phyloP scores from a whole-genome alignment of 23 tunicate species.

The Ciona savignyi region DNA sequence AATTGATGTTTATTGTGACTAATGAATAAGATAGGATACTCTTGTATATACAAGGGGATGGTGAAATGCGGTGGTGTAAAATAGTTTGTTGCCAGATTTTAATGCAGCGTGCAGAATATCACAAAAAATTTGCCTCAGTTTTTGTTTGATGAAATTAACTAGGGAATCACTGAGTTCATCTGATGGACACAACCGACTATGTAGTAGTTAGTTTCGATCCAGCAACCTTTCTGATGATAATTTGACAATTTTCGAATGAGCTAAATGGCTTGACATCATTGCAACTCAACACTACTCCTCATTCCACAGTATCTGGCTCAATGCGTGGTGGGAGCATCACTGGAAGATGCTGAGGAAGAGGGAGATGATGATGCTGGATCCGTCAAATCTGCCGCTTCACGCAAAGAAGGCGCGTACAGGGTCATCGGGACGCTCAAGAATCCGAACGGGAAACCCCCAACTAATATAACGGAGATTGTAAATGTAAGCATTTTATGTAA shows the following conservation, averaged over 20 bases:
- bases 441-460: slow-evolving; percentile 62
- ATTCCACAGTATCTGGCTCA: slow-evolving; percentile 49
- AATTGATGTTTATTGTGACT: no score
- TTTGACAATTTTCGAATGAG: background rate
- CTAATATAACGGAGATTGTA: slow-evolving; percentile 59
- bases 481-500: slow-evolving; percentile 39
- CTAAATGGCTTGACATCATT: background rate
- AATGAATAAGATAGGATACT: no score
- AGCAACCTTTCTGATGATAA: background rate
- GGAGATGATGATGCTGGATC: slow-evolving; percentile 89
- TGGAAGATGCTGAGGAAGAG: slow-evolving; percentile 69
- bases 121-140: no score
- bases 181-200: no score
- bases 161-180: no score
- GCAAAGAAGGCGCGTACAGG: slow-evolving; percentile 79
- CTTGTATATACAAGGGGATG: no score
- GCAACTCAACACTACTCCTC: background rate
- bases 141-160: no score
- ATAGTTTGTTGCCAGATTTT: no score
- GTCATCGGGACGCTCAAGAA: slow-evolving; percentile 91
- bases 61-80: no score
- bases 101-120: no score
- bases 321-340: slow-evolving; percentile 84
- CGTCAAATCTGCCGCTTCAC: slow-evolving; percentile 57
- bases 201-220: no score